Conservation (phyloP, 1,140 invertebrate genomes). For the Drosophila leontia region DNA sequence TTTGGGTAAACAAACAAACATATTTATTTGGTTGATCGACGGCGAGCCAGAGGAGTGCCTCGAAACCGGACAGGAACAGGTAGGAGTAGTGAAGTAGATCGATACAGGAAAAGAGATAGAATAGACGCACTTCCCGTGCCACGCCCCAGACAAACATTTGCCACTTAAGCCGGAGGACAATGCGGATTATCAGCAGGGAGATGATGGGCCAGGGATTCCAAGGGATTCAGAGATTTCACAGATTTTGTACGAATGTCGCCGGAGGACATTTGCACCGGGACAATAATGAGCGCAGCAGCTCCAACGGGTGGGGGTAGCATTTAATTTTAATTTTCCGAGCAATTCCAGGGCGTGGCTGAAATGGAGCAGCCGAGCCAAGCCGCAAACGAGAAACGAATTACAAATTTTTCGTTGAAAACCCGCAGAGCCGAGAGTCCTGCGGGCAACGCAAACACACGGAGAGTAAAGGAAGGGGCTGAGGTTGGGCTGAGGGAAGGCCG, state of each 20-base stretch:
- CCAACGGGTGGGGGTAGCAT: slow-evolving; percentile 16
- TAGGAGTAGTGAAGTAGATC: slow-evolving; percentile 11
- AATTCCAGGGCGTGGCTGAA: slow-evolving; percentile 64
- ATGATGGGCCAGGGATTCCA: slow-evolving; percentile 15
- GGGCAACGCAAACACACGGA: slow-evolving; percentile 46
- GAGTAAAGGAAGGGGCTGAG: background rate
- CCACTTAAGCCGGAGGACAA: slow-evolving; percentile 63
- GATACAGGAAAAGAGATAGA: slow-evolving; percentile 1
- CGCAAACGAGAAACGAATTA: slow-evolving; percentile 45
- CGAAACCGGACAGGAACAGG: slow-evolving; percentile 22
- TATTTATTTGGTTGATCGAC: slow-evolving; percentile 51
- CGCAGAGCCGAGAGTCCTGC: slow-evolving; percentile 69
- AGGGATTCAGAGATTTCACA: slow-evolving; percentile 35
- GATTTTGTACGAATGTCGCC: slow-evolving; percentile 73
- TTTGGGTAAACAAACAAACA: slow-evolving; percentile 61
- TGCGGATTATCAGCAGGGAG: slow-evolving; percentile 58
- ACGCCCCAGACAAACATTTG: slow-evolving; percentile 69
- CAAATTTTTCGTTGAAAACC: slow-evolving; percentile 49
- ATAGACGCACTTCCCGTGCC: slow-evolving; percentile 73
- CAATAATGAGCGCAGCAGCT: slow-evolving; percentile 7
- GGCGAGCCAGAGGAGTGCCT: slow-evolving; percentile 5
- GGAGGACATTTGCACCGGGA: slow-evolving; percentile 43
- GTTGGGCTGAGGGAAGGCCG: too few species aligned
- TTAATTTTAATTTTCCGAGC: slow-evolving; percentile 50
- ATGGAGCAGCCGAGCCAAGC: slow-evolving; percentile 54